These are phyloP conservation scores for Hypomecis punctinalis DNA, from an alignment of 2,888 invertebrate genomes.

Conservation along the genomic window DNA sequence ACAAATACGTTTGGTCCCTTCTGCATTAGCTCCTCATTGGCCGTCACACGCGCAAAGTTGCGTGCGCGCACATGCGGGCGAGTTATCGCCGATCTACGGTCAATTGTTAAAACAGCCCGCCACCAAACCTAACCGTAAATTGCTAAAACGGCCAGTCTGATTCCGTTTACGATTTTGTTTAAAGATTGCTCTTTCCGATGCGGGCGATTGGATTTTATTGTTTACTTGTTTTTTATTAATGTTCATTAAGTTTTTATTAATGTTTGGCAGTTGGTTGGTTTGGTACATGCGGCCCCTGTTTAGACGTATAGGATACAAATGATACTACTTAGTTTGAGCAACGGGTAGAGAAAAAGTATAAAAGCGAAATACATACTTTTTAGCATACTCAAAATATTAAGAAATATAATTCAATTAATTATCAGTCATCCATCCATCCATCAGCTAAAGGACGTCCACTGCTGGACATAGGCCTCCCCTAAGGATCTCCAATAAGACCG, in stretches of 20 bases:
- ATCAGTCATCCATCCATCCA: too few species aligned
- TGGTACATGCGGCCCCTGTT: slow-evolving; percentile 52
- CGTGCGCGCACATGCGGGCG: slow-evolving; percentile 81
- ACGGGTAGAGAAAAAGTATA: too few species aligned
- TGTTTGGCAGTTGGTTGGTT: slow-evolving; percentile 51
- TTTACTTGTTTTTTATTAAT: slow-evolving; percentile 56
- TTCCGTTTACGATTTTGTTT: slow-evolving; percentile 76
- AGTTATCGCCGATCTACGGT: slow-evolving; percentile 75
- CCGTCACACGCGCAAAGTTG: slow-evolving; percentile 54
- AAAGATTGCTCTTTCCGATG: slow-evolving; percentile 79
- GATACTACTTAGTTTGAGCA: too few species aligned
- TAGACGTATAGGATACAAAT: slow-evolving; percentile 19
- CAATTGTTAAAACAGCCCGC: slow-evolving; percentile 80
- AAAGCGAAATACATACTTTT: too few species aligned
- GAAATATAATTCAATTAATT: too few species aligned
- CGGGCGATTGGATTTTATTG: slow-evolving; percentile 73
- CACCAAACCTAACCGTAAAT: slow-evolving; percentile 77
- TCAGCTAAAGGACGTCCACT: too few species aligned
- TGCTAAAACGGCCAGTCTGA: slow-evolving; percentile 78
- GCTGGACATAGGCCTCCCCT: too few species aligned
- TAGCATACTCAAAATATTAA: too few species aligned
- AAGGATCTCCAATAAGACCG: too few species aligned
- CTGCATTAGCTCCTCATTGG: slow-evolving; percentile 29
- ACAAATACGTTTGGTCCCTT: slow-evolving; percentile 3
- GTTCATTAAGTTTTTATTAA: slow-evolving; percentile 54